A percentile compares a stretch with the other conserved stretches of the same genome.
Evolutionary conservation across 2,888 invertebrate species (phyloP).

Genomic region (Bembecia ichneumoniformis): DNA sequence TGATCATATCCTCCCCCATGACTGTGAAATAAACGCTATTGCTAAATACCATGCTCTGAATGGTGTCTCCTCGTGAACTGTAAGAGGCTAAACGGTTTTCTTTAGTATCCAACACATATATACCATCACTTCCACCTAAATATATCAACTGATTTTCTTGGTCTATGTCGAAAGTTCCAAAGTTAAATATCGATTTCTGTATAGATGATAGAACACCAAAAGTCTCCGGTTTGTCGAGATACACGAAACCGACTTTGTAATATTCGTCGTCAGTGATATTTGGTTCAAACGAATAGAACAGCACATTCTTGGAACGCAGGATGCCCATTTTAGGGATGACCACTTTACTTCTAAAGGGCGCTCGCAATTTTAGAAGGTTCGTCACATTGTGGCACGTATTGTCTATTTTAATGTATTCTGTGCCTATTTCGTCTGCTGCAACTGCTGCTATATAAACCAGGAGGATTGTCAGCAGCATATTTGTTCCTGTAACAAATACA

Average conservation of each 20-base stretch:
- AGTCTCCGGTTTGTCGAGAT: constrained; percentile 27
- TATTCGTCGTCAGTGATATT: constrained; percentile 43
- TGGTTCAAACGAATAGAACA: constrained; percentile 55
- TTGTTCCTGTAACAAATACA: constrained; percentile 14
- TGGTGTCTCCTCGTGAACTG: constrained; percentile 45
- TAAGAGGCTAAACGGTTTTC: constrained; percentile 29
- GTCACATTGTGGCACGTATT: constrained; percentile 39
- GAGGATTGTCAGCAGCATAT: constrained; percentile 23
- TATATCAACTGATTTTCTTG: constrained; percentile 44
- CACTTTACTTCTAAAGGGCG: constrained; percentile 39
- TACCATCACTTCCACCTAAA: constrained; percentile 49
- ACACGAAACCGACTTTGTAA: constrained; percentile 46
- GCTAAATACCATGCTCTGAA: constrained; percentile 41
- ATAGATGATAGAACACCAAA: constrained; percentile 26
- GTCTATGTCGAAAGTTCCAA: constrained; percentile 52
- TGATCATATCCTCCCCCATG: constrained; percentile 32
- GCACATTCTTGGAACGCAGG: constrained; percentile 31
- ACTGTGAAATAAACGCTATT: constrained; percentile 43
- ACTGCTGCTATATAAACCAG: constrained; percentile 15
- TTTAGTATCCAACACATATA: constrained; percentile 34
- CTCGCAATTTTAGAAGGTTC: constrained; percentile 37
- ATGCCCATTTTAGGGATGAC: constrained; percentile 47
- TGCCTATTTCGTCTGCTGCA: constrained; percentile 15
- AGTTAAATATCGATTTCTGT: constrained; percentile 32
- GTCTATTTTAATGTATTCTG: constrained; percentile 33